Conservation (phyloP, 2,797 vertebrate genomes). For the Euthynnus affinis region DNA sequence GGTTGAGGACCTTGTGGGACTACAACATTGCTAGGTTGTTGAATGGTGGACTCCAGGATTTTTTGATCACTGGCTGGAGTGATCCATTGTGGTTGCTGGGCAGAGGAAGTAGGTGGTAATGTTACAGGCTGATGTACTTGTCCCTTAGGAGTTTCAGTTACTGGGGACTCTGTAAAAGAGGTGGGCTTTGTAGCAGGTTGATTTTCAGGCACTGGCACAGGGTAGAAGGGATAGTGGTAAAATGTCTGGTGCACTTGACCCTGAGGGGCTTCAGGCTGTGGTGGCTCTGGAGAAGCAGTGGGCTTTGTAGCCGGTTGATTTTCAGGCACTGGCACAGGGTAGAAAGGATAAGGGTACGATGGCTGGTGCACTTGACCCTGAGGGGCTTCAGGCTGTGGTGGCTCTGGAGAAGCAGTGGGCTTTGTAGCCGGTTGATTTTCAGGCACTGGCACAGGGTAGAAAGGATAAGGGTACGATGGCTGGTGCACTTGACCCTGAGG, state of each 20-base stretch:
- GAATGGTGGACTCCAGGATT: not conserved
- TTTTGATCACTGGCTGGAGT: not conserved
- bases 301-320: not conserved
- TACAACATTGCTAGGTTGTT: not conserved
- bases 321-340: not conserved
- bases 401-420: no score
- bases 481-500: not conserved
- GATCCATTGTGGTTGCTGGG: conserved; percentile 10
- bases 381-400: not conserved
- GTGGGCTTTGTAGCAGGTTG: no score
- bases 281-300: not conserved
- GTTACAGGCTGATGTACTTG: no score
- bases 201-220: no score
- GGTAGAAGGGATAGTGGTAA: no score
- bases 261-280: not conserved
- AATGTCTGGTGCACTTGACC: no score
- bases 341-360: not conserved
- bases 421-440: no score
- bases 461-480: not conserved
- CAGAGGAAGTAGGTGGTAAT: not conserved
- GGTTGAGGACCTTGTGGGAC: not conserved
- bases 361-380: not conserved
- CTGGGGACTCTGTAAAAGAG: not conserved
- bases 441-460: not conserved
- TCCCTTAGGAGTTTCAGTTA: conserved; percentile 3